Evolutionary conservation across 2,113 vertebrate genomes (phyloP), one percentile per base, ranked within the genome.

Genomic region (Tyto alba): DNA sequence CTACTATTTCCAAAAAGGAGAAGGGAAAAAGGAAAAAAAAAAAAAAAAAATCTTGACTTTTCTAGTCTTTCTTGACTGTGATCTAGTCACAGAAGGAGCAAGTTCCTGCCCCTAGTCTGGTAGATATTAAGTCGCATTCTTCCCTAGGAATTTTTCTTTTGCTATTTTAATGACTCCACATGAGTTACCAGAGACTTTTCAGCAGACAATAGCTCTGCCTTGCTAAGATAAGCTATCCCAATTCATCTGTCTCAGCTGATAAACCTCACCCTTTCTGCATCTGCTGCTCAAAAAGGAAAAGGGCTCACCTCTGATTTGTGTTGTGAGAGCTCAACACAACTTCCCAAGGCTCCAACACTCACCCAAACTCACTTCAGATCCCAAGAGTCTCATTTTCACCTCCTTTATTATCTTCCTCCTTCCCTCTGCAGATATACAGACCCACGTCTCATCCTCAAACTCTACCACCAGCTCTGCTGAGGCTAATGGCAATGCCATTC

Each of bases 231-330:
- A 96, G 67, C 75, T 72, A 56, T 76, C 48, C 53, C 45, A 64
- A 71, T 53, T 52, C 85, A 93, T 66, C 89, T 89, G 73, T 82
- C 75, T 79, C 78, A 36, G 41, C 50, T 83, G 88, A 91, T 95
- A 91, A 93, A 41, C 55, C 47, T 85, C 43, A 26, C 22, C 22
- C 29, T 76, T 60, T 55, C 75, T 38, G 14, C 66, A 88, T 66
- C 87, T 74, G 26, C 56, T 59, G 68, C 56, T 64, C 18, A 9
- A 29, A 86, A 95, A 82, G 56, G 52, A 60, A 69, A 60, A 93
- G 52, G 19, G 9, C 43, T 96, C 36, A 60, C 32, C 78, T 81
- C 74, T 81, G 34, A 57, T 88, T 82, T 72, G 16, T 68, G 32
- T 43, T 43, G 41, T 40, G 43, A 87, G 79, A 84, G 40, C 68